These are phyloP conservation scores for Ramazzottius varieornatus DNA, from an alignment of 2,888 invertebrate species.

Conservation along the genomic window DNA sequence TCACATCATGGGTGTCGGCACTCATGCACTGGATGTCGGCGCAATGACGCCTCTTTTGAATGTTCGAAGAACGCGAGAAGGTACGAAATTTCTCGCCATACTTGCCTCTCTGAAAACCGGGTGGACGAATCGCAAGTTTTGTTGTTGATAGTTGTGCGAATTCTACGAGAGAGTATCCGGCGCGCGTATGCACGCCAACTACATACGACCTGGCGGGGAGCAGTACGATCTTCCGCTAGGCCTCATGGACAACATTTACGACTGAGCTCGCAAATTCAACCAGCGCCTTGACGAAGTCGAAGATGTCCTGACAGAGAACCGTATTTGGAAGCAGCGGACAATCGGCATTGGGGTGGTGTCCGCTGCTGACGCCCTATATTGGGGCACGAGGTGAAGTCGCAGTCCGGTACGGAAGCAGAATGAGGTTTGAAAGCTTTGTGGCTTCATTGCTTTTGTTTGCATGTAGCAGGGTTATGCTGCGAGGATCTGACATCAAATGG, in stretches of 20 bases:
- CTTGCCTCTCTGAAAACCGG: no score
- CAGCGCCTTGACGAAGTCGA: conserved; percentile 89
- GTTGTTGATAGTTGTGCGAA: conserved; percentile 31
- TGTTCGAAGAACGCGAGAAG: conserved; percentile 92
- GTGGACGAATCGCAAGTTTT: no score
- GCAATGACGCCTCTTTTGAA: conserved; percentile 98
- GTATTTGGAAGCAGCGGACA: conserved; percentile 76
- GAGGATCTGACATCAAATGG: conserved; percentile 97
- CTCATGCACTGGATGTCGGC: conserved; percentile 84
- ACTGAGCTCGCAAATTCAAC: conserved; percentile 54
- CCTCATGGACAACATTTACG: conserved; percentile 82
- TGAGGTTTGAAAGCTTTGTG: no score
- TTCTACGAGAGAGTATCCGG: conserved; percentile 94
- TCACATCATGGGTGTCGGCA: conserved; percentile 88
- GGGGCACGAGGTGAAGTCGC: conserved; percentile 54
- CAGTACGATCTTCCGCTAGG: conserved; percentile 77
- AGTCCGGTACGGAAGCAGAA: no score
- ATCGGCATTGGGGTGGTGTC: conserved; percentile 64
- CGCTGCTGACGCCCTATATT: conserved; percentile 76
- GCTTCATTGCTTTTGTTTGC: no score
- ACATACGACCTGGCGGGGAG: conserved; percentile 86
- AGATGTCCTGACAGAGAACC: conserved; percentile 66
- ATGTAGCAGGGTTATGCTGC: conserved; percentile 75
- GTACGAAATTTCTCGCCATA: no score
- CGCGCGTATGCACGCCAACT: conserved; percentile 95